Conservation (phyloP, 1,140 invertebrate species). For the Caenorhabditis latens region DNA sequence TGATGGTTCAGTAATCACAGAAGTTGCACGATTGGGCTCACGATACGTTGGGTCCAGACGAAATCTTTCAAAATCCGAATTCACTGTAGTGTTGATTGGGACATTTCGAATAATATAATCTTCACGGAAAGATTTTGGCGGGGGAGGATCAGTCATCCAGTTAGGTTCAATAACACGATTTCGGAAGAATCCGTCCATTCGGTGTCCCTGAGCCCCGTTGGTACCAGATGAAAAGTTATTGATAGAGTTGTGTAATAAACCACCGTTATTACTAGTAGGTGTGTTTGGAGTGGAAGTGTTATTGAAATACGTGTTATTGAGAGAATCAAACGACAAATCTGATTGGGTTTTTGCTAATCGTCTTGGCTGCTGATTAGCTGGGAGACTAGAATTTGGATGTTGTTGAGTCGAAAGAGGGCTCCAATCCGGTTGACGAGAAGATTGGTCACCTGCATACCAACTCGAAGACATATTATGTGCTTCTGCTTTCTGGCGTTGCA, state of each 20-base stretch:
- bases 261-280: not conserved
- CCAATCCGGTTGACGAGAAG: constrained; percentile 10
- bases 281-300: not conserved
- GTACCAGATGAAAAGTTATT: not conserved
- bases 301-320: constrained; percentile 38
- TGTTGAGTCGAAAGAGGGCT: not conserved
- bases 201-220: not conserved
- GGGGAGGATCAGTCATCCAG: constrained; percentile 61
- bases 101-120: constrained; percentile 47
- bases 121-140: constrained; percentile 40
- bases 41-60: not conserved
- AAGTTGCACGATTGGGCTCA: constrained; percentile 13
- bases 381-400: not conserved
- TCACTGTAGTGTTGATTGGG: not conserved
- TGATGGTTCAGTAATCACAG: not conserved
- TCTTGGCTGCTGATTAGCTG: not conserved
- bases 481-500: constrained; percentile 42
- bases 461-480: constrained; percentile 33
- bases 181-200: constrained; percentile 3
- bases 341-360: constrained; percentile 43
- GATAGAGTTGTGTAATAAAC: not conserved
- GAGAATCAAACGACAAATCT: constrained; percentile 35
- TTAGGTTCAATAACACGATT: constrained; percentile 32
- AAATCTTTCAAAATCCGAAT: constrained; percentile 32
- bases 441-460: constrained; percentile 13